Conservation (phyloP, 2,113 vertebrate genomes). For the Pardalotus punctatus region DNA sequence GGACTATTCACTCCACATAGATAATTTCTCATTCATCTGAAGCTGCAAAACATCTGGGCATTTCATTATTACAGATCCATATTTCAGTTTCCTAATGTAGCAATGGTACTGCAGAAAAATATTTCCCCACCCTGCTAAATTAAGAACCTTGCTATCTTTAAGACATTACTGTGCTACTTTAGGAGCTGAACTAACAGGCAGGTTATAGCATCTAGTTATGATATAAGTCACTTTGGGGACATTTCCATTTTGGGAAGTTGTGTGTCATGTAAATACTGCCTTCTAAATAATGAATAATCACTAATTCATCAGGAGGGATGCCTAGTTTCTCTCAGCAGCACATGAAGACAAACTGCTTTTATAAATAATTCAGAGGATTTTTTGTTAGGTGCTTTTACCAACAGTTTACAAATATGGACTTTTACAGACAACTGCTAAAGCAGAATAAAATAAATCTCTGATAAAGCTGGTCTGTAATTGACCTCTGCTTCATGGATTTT, state of each 20-base stretch:
- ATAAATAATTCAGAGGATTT: not conserved
- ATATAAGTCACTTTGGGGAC: not conserved
- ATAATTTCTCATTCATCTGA: not conserved
- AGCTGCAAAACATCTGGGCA: not conserved
- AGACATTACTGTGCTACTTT: not conserved
- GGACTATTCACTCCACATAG: not conserved
- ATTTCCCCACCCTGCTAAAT: not conserved
- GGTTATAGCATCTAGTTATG: not conserved
- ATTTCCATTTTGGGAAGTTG: not conserved
- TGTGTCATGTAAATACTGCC: not conserved
- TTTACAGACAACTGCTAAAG: not conserved
- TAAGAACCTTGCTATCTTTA: not conserved
- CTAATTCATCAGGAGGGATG: not conserved
- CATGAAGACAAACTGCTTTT: not conserved
- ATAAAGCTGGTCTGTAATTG: not conserved
- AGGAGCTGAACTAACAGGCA: not conserved
- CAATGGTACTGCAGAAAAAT: not conserved
- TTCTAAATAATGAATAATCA: not conserved
- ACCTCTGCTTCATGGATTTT: not conserved
- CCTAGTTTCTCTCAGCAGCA: not conserved
- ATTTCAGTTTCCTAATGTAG: not conserved
- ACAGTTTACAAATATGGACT: not conserved
- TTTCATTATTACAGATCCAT: not conserved
- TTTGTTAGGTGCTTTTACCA: not conserved
- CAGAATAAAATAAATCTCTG: not conserved